A percentile compares a stretch with the other conserved stretches of the same genome.
Evolutionary conservation across 2,888 invertebrate species (phyloP).

Genomic region (Allacma fusca): DNA sequence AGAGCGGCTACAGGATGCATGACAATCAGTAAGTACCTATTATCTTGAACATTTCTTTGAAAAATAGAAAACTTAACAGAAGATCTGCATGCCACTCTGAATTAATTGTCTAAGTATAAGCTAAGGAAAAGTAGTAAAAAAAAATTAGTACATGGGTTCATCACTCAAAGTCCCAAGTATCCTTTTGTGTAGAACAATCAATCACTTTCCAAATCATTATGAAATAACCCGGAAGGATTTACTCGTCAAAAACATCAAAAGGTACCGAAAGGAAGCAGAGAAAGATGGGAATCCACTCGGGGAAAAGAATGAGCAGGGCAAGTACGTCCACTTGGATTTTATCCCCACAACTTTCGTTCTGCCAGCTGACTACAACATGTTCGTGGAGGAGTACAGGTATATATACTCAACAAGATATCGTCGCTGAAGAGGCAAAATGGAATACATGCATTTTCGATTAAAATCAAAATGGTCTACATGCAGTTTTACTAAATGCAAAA

Average conservation of each 20-base stretch:
- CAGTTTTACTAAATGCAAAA: too few relatives aligned
- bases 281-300: constrained; percentile 87
- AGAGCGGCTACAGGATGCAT: constrained; percentile 88
- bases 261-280: constrained; percentile 91
- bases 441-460: too few relatives aligned
- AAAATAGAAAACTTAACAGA: too few relatives aligned
- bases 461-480: too few relatives aligned
- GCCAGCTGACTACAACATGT: constrained; percentile 96
- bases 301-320: constrained; percentile 77
- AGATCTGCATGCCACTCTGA: too few relatives aligned
- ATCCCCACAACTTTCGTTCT: constrained; percentile 93
- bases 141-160: too few relatives aligned
- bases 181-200: constrained; percentile 74
- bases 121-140: too few relatives aligned
- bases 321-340: constrained; percentile 86
- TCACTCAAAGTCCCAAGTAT: background rate
- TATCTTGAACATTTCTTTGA: too few relatives aligned
- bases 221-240: constrained; percentile 95
- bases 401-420: too few relatives aligned
- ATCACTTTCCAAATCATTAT: constrained; percentile 96
- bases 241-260: constrained; percentile 92
- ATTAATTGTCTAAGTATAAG: too few relatives aligned
- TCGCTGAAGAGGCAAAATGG: too few relatives aligned
- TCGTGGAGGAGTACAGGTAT: constrained; percentile 91
- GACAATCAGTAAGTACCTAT: constrained; percentile 80